Evolutionary conservation across 1,140 invertebrate species (phyloP).

Genomic region (Magallana ariakensis): DNA sequence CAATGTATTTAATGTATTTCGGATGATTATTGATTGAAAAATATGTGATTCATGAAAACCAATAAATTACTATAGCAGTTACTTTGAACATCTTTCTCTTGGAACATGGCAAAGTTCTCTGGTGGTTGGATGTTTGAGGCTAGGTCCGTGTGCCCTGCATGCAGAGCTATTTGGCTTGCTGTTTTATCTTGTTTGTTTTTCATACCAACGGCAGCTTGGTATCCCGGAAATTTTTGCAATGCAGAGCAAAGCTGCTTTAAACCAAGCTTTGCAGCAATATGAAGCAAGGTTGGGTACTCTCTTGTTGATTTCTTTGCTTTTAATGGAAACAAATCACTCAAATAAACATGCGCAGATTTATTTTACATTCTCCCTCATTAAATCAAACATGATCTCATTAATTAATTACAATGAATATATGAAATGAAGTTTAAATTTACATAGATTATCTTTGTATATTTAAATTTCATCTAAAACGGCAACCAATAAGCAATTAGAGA

Average conservation of each 20-base stretch:
- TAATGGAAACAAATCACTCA: neutral
- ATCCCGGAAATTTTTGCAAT: neutral
- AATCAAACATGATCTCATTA: neutral
- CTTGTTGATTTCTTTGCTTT: neutral
- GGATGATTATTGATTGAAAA: neutral
- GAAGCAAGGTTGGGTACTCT: neutral
- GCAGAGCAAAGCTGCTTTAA: neutral
- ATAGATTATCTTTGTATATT: too few species aligned
- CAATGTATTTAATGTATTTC: neutral
- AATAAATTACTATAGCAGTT: too few species aligned
- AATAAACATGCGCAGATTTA: neutral
- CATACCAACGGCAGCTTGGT: neutral
- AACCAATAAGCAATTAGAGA: too few species aligned
- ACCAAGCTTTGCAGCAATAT: conserved; percentile 8
- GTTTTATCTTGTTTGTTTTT: conserved; percentile 9
- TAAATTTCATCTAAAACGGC: too few species aligned
- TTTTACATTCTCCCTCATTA: neutral
- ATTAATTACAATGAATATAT: neutral
- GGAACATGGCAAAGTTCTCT: neutral
- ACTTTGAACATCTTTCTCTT: neutral
- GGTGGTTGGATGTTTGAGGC: conserved; percentile 1
- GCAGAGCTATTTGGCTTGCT: neutral
- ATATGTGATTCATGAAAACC: too few species aligned
- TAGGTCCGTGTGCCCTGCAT: neutral
- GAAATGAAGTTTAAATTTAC: too few species aligned